Base-by-base conservation (phyloP, 2,797 vertebrate genomes). In the Argentina silus region DNA sequence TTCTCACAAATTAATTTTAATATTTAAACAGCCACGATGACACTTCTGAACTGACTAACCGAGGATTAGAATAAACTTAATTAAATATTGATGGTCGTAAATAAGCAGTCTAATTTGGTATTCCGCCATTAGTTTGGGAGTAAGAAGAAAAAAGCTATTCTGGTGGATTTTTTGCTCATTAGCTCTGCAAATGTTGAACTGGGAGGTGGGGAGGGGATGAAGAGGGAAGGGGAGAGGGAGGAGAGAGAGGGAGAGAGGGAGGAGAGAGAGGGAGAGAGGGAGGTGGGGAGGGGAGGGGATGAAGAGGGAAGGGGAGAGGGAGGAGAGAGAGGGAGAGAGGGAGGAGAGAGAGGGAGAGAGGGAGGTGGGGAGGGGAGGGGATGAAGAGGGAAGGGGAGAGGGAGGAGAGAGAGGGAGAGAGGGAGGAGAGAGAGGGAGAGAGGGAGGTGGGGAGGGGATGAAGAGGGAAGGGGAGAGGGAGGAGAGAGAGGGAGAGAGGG, bases 21-120 rank as follows among this genome's bases (percentile, higher is more conserved):
- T 93, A 94, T 92, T 94, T 93, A 92, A 93, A 92, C 85, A 92
- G 90, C 87, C 88, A 87, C 78, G 81, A 84, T 76, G 89, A 89
- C 90, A 91, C 86, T 91, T 89, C 86, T 91, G 87, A 89, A 89
- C 86, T 83, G 83, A 75, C 86, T 83, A 89, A 91, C 78, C 82
- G 80, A 83, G 90, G 90, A 94, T 91, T 93, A 92, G 88, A 91
- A 90, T 89, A 90, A 88, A 89, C 89, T 85, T 90, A 92, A 92
- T 94, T 92, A 94, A 93, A 93, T 93, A 93, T 93, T 93, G 88
- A 94, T 92, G 87, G 87, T 87, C 86, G 92, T 91, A 93, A 93
- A 94, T 93, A 94, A 93, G 93, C 90, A 90, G 89, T 85, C 89
- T 90, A 87, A 92, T 92, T 92, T 88, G 82, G 80, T 82, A 78